Percentiles rank a stretch among this genome's conserved stretches.
phyloP scores from a whole-genome alignment of 2,797 vertebrate genomes.

The Okamejei kenojei region DNA sequence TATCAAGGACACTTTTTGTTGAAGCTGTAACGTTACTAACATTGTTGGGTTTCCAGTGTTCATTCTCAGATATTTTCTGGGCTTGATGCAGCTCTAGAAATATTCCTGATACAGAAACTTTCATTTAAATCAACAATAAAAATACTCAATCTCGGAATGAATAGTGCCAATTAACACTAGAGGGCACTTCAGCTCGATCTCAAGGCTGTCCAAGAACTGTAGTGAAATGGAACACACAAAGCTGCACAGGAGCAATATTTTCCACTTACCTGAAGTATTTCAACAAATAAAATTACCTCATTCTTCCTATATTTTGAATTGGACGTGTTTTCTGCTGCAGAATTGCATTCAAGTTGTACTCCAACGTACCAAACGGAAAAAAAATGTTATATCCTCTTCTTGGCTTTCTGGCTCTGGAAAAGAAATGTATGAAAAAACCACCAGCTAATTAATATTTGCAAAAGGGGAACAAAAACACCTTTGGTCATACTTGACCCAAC shows the following conservation, averaged over 20 bases:
- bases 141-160: neutral
- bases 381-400: neutral
- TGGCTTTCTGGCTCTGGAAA: neutral
- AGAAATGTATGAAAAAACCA: neutral
- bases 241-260: neutral
- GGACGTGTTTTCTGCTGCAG: neutral
- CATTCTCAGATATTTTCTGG: conserved; percentile 1
- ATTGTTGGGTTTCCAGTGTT: neutral
- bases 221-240: neutral
- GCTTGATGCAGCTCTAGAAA: neutral
- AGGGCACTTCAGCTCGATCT: conserved; percentile 10
- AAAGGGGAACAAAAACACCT: neutral
- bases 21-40: neutral
- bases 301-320: neutral
- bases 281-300: neutral
- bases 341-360: neutral
- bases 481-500: neutral
- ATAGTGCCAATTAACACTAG: conserved; percentile 29
- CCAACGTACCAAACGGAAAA: neutral
- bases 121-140: neutral
- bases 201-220: conserved; percentile 10
- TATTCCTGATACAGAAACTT: conserved; percentile 15
- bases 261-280: neutral
- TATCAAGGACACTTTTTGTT: neutral
- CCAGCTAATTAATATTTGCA: neutral